Base-by-base conservation (phyloP, 2,113 vertebrate genomes). In the Perognathus longimembris region DNA sequence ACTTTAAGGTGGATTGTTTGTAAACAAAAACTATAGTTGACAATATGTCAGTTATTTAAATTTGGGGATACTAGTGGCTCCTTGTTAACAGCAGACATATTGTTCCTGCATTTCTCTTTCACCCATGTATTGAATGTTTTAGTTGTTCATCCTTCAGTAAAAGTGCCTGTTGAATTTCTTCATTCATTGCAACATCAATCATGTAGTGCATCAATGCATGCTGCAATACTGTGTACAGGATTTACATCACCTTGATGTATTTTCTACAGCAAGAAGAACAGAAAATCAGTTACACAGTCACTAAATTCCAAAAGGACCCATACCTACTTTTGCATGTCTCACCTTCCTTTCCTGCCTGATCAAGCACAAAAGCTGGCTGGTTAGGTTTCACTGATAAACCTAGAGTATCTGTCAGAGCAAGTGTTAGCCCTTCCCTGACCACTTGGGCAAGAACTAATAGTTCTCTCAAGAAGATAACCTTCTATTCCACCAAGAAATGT, bases 401-500 rank as follows among this genome's bases (percentile, higher is more conserved):
- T 22, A 3, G 30, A 57, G 3, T 32, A 11, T 3, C 3, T 30
- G 30, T 57, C 57, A 78, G 40, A 85, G 34, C 38, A 83, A 34
- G 24, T 64, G 3, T 88, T 84, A 64, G 36, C 7, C 30, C 0
- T 2, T 30, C 3, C 30, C 12, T 70, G 69, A 83, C 24, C 61
- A 42, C n/a, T 64, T 36, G 86, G 45, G 42, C 4, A 40, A 63
- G 67, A 90, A 84, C 59, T 67, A 89, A 36, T 21, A 42, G 57
- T 63, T 70, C 32, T 69, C n/a, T 78, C 12, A 24, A 28, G 32
- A 73, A 32, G 81, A 54, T 24, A 30, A 36, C 10, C 21, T 89
- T 91, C 75, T 38, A 28, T 84, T 82, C 36, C 61, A 24, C 66
- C 59, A 26, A 66, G 36, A 74, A 90, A 90, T 84, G 40, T 28